These are phyloP conservation scores for Charina bottae DNA, from an alignment of 2,113 vertebrate genomes.

Conservation along the genomic window DNA sequence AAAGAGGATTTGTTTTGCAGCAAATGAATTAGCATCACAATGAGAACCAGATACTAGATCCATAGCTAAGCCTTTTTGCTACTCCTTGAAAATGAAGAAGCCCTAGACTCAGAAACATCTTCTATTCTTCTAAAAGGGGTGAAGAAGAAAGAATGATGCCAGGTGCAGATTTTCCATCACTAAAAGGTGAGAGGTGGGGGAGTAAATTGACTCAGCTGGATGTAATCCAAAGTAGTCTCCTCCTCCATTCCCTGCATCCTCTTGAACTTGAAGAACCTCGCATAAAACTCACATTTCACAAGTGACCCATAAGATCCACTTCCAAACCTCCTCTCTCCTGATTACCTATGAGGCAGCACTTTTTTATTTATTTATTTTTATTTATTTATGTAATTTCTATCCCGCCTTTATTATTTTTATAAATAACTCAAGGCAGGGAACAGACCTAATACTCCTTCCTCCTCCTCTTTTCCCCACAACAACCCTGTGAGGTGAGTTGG, in stretches of 20 bases:
- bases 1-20: not conserved
- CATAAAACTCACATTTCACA: not conserved
- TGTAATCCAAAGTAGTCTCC: not conserved
- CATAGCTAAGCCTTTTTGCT: not conserved
- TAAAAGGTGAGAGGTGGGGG: not conserved
- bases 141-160: not conserved
- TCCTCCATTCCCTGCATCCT: not conserved
- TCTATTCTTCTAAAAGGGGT: not conserved
- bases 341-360: no score
- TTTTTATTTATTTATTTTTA: no score
- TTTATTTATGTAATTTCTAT: no score
- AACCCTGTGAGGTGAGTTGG: no score
- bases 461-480: no score
- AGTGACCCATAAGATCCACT: no score
- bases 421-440: no score
- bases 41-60: not conserved
- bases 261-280: not conserved
- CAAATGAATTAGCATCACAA: not conserved
- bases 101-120: not conserved
- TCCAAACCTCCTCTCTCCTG: not conserved
- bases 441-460: no score
- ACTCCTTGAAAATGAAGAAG: not conserved
- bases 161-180: not conserved
- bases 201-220: not conserved
- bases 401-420: no score